These are phyloP conservation scores for Erynnis tages DNA, from an alignment of 2,888 invertebrate species.

Conservation along the genomic window DNA sequence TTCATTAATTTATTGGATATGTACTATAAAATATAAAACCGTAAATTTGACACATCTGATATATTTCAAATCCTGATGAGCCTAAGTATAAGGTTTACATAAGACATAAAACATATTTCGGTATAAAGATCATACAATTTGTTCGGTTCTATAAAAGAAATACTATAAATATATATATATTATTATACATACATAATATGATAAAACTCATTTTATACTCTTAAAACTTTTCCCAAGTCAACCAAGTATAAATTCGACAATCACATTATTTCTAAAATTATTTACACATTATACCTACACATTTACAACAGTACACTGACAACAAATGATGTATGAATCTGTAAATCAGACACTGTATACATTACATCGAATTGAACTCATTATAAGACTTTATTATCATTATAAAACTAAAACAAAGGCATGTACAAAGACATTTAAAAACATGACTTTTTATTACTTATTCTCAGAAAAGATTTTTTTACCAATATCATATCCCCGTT, in stretches of 20 bases:
- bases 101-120: not conserved
- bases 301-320: constrained; percentile 16
- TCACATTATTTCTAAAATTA: constrained; percentile 13
- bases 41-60: constrained; percentile 56
- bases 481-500: too few relatives aligned
- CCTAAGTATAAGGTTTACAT: not conserved
- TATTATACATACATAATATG: too few relatives aligned
- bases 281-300: constrained; percentile 25
- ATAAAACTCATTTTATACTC: constrained; percentile 30
- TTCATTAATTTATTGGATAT: constrained; percentile 54
- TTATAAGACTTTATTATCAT: too few relatives aligned
- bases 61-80: constrained; percentile 30
- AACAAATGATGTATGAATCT: constrained; percentile 18
- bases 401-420: too few relatives aligned
- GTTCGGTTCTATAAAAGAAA: constrained; percentile 1
- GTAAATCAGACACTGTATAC: constrained; percentile 11
- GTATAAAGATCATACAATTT: constrained; percentile 4
- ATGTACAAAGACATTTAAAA: too few relatives aligned
- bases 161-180: too few relatives aligned
- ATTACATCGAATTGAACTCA: too few relatives aligned
- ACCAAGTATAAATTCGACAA: constrained; percentile 21
- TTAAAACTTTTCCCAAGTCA: constrained; percentile 25
- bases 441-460: too few relatives aligned
- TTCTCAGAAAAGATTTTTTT: too few relatives aligned
- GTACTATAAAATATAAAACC: constrained; percentile 56